Percentiles rank a stretch among this genome's conserved stretches.
These are phyloP conservation scores for Dendrocincla fuliginosa DNA, from an alignment of 2,797 vertebrate genomes.

Conservation along the genomic window DNA sequence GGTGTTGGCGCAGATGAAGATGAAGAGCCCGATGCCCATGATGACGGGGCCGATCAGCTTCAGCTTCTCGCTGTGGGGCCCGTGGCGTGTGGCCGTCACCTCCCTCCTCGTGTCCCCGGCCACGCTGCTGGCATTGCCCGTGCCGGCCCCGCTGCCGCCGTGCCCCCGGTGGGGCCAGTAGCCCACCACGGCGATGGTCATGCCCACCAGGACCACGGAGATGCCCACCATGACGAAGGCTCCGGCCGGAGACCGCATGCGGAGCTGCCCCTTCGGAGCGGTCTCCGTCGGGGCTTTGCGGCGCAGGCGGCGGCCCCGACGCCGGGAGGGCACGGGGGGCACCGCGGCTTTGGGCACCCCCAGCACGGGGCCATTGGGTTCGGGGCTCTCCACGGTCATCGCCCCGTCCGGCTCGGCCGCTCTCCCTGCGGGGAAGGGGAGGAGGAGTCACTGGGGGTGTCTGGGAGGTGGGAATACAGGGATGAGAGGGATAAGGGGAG, in stretches of 20 bases:
- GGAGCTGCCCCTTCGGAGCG: constrained; percentile 84
- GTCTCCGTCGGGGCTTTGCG: constrained; percentile 68
- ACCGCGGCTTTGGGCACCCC: neutral
- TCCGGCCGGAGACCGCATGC: constrained; percentile 90
- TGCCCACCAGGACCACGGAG: constrained; percentile 88
- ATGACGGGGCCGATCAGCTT: constrained; percentile 93
- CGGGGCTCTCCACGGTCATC: constrained; percentile 45
- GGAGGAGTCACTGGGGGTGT: neutral
- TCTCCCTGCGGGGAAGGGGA: constrained; percentile 3
- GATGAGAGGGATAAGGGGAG: neutral
- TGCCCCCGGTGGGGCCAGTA: constrained; percentile 89
- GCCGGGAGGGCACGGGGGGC: neutral
- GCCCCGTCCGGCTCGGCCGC: neutral
- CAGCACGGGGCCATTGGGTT: neutral
- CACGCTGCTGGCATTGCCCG: constrained; percentile 35
- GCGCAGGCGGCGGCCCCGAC: constrained; percentile 76
- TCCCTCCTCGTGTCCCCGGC: constrained; percentile 41
- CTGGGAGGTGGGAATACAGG: neutral
- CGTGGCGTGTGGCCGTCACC: constrained; percentile 58
- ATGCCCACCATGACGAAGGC: constrained; percentile 89
- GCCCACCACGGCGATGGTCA: constrained; percentile 89
- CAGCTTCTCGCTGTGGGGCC: constrained; percentile 86
- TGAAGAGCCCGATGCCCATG: constrained; percentile 97
- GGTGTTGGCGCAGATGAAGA: constrained; percentile 97
- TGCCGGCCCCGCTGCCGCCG: neutral